These are phyloP conservation scores for Calephelis nemesis DNA, from an alignment of 1,140 invertebrate genomes.

Conservation along the genomic window DNA sequence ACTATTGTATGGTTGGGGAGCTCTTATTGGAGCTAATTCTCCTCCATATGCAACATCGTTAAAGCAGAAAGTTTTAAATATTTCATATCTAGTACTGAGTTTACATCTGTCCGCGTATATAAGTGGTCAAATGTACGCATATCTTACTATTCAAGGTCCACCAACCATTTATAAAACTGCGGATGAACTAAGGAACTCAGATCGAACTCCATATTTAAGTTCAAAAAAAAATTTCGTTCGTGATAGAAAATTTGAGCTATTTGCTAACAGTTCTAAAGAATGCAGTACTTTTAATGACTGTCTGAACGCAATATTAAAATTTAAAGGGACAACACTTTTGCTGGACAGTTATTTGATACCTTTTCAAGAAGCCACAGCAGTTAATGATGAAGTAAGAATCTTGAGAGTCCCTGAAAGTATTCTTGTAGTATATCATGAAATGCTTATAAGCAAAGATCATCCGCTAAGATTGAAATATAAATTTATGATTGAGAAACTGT, in stretches of 20 bases:
- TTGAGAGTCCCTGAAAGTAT: constrained; percentile 44
- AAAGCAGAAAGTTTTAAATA: constrained; percentile 57
- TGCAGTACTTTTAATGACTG: constrained; percentile 51
- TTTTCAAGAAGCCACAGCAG: constrained; percentile 46
- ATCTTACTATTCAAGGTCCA: constrained; percentile 52
- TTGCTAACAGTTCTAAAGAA: constrained; percentile 46
- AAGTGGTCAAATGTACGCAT: constrained; percentile 54
- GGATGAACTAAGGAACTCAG: constrained; percentile 48
- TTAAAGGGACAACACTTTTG: constrained; percentile 49
- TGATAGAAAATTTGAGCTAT: constrained; percentile 44
- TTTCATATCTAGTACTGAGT: constrained; percentile 47
- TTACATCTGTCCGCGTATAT: constrained; percentile 55
- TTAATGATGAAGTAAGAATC: constrained; percentile 53
- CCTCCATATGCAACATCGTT: constrained; percentile 42
- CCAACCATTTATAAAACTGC: constrained; percentile 46
- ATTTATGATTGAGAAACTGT: constrained; percentile 40
- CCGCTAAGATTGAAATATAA: constrained; percentile 34
- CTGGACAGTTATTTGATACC: constrained; percentile 38
- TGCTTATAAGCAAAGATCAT: constrained; percentile 52
- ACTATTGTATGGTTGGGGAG: constrained; percentile 51
- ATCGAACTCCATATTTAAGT: constrained; percentile 41
- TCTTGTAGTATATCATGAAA: constrained; percentile 58
- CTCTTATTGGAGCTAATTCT: constrained; percentile 44
- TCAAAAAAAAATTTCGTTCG: constrained; percentile 49
- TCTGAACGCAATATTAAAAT: constrained; percentile 34